Evolutionary conservation across 2,888 invertebrate genomes (phyloP).

Genomic region (Thecophora atra): DNA sequence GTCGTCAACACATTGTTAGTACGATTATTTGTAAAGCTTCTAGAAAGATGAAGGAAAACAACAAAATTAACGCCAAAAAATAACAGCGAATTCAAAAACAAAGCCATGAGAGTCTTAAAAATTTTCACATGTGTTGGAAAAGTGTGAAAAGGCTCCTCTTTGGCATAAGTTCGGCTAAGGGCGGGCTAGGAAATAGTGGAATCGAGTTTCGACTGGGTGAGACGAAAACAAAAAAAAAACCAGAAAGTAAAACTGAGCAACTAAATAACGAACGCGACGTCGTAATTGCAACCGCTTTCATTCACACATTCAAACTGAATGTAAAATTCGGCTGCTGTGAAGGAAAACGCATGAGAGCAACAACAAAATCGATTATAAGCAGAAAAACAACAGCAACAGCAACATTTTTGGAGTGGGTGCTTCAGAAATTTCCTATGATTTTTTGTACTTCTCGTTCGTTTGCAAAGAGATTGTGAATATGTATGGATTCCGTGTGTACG

Average conservation of each 20-base stretch:
- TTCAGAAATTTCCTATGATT: background rate
- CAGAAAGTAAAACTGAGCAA: background rate
- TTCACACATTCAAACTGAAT: background rate
- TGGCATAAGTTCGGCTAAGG: no score
- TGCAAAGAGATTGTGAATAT: background rate
- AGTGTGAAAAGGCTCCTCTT: no score
- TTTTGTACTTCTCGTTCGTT: slow-evolving; percentile 4
- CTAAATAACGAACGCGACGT: background rate
- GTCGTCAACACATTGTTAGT: no score
- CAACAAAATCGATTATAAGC: background rate
- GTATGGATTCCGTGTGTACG: background rate
- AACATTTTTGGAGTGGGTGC: background rate
- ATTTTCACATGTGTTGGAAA: no score
- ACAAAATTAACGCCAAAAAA: no score
- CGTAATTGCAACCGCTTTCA: slow-evolving; percentile 5
- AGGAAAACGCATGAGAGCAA: background rate
- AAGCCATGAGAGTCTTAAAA: no score
- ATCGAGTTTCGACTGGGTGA: background rate
- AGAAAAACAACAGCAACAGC: background rate
- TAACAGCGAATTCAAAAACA: no score
- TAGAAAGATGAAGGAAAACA: no score
- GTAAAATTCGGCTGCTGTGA: no score
- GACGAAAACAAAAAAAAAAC: background rate
- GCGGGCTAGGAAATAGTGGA: no score
- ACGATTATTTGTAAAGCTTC: no score